Percentiles rank a stretch among this genome's conserved stretches.
These are phyloP conservation scores for Platyrinchus mystaceus DNA, from an alignment of 2,797 vertebrate species.

Conservation along the genomic window DNA sequence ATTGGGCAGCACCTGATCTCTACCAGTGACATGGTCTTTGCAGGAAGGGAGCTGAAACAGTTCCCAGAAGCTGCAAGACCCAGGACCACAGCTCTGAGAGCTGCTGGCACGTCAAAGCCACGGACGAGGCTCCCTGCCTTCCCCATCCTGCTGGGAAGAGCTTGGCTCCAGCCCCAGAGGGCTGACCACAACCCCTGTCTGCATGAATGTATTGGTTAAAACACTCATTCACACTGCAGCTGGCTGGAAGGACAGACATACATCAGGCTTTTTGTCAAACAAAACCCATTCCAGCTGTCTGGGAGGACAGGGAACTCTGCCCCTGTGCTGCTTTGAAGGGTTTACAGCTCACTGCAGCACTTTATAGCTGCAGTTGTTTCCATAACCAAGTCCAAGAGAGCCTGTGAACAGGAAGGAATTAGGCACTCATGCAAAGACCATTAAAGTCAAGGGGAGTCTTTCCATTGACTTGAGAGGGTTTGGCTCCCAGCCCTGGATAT, in stretches of 20 bases:
- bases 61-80: background rate
- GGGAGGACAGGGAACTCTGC: background rate
- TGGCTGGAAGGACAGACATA: background rate
- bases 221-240: slow-evolving; percentile 23
- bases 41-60: background rate
- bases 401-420: slow-evolving; percentile 47
- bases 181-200: slow-evolving; percentile 6
- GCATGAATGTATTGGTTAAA: background rate
- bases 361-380: background rate
- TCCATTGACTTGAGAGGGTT: background rate
- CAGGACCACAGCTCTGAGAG: background rate
- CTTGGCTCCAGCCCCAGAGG: background rate
- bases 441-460: slow-evolving; percentile 34
- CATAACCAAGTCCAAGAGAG: background rate
- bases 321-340: background rate
- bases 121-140: background rate
- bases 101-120: background rate
- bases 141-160: slow-evolving; percentile 16
- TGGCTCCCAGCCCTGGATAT: background rate
- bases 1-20: background rate
- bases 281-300: slow-evolving; percentile 17
- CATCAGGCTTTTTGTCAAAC: background rate
- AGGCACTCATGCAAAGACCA: slow-evolving; percentile 25
- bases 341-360: background rate
- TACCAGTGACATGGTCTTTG: rapidly evolving